phyloP scores from a whole-genome alignment of 2,888 invertebrate species.

The Scaptodrosophila latifasciaeformis region DNA sequence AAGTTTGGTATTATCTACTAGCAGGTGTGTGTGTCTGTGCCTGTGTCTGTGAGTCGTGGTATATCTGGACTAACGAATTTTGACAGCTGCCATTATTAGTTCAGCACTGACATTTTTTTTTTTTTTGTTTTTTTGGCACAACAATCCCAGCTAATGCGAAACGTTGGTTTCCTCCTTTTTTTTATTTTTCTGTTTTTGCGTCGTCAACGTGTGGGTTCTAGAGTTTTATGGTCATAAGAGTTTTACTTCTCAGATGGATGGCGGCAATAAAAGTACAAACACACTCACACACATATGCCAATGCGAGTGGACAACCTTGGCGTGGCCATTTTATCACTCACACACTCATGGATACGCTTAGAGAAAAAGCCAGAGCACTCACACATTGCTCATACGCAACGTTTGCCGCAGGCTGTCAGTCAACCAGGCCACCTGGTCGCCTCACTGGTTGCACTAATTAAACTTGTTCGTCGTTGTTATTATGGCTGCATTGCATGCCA shows the following conservation, averaged over 20 bases:
- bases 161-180: conserved; percentile 17
- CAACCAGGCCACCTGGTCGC: conserved; percentile 32
- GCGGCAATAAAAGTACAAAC: conserved; percentile 54
- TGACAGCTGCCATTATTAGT: conserved; percentile 73
- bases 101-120: conserved; percentile 66
- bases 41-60: not conserved
- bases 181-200: conserved; percentile 33
- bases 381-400: conserved; percentile 65
- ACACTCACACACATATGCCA: conserved; percentile 14
- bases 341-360: not conserved
- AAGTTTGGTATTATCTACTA: not conserved
- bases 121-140: conserved; percentile 22
- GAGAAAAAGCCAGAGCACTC: conserved; percentile 15
- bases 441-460: conserved; percentile 62
- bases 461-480: conserved; percentile 58
- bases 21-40: not conserved
- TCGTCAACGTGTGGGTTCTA: conserved; percentile 35
- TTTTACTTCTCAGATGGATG: conserved; percentile 64
- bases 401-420: conserved; percentile 49
- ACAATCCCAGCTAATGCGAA: not conserved
- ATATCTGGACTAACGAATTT: conserved; percentile 63
- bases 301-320: conserved; percentile 37
- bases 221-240: conserved; percentile 65
- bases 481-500: conserved; percentile 67
- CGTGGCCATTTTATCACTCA: conserved; percentile 59